Evolutionary conservation across 1,140 invertebrate genomes (phyloP).

Genomic region (Lysiphlebus fabarum): DNA sequence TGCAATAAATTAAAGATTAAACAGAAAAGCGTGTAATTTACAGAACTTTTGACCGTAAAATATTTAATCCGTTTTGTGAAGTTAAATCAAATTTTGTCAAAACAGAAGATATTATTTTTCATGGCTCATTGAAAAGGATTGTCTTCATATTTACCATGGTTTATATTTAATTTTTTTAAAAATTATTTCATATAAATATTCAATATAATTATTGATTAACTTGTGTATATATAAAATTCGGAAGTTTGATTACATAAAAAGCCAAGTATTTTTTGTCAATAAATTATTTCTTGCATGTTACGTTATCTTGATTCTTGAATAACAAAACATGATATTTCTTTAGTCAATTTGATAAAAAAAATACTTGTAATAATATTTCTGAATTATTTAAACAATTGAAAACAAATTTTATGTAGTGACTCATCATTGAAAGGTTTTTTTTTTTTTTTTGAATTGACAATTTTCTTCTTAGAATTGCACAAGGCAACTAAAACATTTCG

Average conservation of each 20-base stretch:
- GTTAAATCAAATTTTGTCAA: slow-evolving; percentile 43
- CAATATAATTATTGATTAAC: too few relatives aligned
- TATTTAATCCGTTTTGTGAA: slow-evolving; percentile 43
- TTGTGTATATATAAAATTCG: too few relatives aligned
- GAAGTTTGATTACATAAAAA: too few relatives aligned
- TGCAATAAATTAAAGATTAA: slow-evolving; percentile 53
- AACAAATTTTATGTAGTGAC: too few relatives aligned
- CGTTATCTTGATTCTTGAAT: too few relatives aligned
- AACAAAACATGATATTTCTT: too few relatives aligned
- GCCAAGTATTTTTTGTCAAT: not conserved
- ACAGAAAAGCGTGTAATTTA: slow-evolving; percentile 48
- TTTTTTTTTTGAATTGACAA: slow-evolving; percentile 29
- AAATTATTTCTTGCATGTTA: not conserved
- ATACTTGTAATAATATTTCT: too few relatives aligned
- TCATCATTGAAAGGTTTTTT: too few relatives aligned
- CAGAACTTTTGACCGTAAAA: slow-evolving; percentile 53
- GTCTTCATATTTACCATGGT: too few relatives aligned
- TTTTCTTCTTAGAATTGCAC: slow-evolving; percentile 12
- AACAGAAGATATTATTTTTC: slow-evolving; percentile 48
- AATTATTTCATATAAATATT: too few relatives aligned
- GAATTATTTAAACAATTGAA: too few relatives aligned
- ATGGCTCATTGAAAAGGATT: slow-evolving; percentile 29
- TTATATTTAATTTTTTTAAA: slow-evolving; percentile 14
- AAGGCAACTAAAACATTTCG: not conserved
- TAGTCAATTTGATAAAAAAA: too few relatives aligned